Percentiles rank a stretch among this genome's conserved stretches.
phyloP scores from a whole-genome alignment of 1,140 invertebrate species.

The Heterodera carotae region DNA sequence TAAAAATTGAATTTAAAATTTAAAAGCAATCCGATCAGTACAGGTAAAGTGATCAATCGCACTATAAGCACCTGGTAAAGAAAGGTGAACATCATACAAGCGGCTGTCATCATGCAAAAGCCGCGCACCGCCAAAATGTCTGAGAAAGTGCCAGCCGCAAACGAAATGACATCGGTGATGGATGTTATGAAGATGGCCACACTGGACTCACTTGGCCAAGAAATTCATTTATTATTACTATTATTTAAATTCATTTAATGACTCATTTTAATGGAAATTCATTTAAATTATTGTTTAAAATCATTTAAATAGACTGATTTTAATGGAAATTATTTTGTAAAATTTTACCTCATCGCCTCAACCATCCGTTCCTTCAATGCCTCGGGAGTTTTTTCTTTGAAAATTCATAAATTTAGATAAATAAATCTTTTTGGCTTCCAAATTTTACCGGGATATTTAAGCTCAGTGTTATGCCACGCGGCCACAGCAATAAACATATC shows the following conservation, averaged over 20 bases:
- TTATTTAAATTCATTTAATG: neutral
- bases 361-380: conserved; percentile 61
- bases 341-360: conserved; percentile 59
- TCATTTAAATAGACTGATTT: too few species aligned
- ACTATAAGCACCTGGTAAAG: conserved; percentile 61
- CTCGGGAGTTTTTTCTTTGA: conserved; percentile 44
- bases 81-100: conserved; percentile 65
- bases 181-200: conserved; percentile 65
- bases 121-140: conserved; percentile 65
- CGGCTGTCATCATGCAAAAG: conserved; percentile 65
- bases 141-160: conserved; percentile 59
- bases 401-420: neutral
- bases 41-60: too few species aligned
- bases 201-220: conserved; percentile 31
- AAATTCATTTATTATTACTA: neutral
- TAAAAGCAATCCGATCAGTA: too few species aligned
- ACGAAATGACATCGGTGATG: conserved; percentile 64
- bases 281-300: too few species aligned
- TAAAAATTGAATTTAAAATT: too few species aligned
- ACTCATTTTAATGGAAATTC: too few species aligned
- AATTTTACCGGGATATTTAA: conserved; percentile 55
- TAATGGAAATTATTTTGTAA: too few species aligned
- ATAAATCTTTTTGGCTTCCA: neutral
- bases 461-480: conserved; percentile 65
- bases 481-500: conserved; percentile 70